phyloP scores from a whole-genome alignment of 2,113 vertebrate species.

The Embiotoca jacksoni region DNA sequence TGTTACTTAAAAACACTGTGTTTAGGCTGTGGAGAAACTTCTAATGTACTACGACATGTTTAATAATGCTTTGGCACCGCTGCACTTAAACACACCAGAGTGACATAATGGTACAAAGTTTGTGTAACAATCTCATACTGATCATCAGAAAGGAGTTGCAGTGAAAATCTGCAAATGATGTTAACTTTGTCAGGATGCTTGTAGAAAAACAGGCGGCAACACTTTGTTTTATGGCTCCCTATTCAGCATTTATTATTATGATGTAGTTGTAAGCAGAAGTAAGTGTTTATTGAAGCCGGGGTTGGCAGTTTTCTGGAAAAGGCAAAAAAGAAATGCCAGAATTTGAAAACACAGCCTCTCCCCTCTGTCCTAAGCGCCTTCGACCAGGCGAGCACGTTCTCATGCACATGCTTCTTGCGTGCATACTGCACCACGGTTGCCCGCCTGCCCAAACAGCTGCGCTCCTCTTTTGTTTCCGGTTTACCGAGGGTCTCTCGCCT shows the following conservation, averaged over 20 bases:
- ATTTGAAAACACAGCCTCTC: no score
- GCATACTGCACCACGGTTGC: no score
- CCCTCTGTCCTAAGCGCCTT: no score
- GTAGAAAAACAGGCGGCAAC: conserved; percentile 15
- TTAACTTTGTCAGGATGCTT: conserved; percentile 20
- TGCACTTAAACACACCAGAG: conserved; percentile 24
- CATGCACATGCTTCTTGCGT: no score
- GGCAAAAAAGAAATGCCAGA: no score
- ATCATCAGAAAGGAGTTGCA: not conserved
- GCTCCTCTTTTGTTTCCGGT: no score
- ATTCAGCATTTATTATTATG: not conserved
- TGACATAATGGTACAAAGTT: conserved; percentile 16
- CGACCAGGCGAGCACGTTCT: no score
- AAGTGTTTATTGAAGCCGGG: not conserved
- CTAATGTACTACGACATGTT: not conserved
- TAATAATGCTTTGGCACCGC: conserved; percentile 4
- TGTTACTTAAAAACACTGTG: conserved; percentile 14
- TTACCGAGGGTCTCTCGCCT: no score
- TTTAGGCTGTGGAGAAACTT: not conserved
- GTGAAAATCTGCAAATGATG: conserved; percentile 10
- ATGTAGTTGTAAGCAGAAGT: conserved; percentile 13
- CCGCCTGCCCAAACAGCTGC: no score
- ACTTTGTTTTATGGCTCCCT: not conserved
- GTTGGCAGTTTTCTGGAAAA: no score
- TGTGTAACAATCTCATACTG: not conserved